Percentiles rank a stretch among this genome's conserved stretches.
Evolutionary conservation across 2,797 vertebrate species (phyloP).

Genomic region (Hippoglossus hippoglossus): DNA sequence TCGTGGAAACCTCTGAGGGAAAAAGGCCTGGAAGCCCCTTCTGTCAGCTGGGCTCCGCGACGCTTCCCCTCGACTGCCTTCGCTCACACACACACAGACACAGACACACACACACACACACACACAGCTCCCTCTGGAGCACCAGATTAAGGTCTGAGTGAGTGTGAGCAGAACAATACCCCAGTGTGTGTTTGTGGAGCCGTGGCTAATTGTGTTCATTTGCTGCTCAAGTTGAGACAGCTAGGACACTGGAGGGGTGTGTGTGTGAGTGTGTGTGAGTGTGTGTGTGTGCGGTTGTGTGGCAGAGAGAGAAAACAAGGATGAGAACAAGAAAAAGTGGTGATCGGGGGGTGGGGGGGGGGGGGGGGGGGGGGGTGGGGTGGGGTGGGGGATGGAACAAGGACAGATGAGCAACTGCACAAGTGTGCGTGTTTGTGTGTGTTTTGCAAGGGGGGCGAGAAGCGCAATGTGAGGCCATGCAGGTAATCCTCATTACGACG

Average conservation of each 20-base stretch:
- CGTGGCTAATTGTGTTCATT: constrained; percentile 89
- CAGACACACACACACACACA: constrained; percentile 46
- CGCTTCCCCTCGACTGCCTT: constrained; percentile 77
- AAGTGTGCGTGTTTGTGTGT: constrained; percentile 42
- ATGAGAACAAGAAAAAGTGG: constrained; percentile 67
- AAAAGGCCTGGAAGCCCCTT: constrained; percentile 80
- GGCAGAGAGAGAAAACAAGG: constrained; percentile 48
- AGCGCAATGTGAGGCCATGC: constrained; percentile 79
- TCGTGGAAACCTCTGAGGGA: constrained; percentile 80
- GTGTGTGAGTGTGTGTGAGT: constrained; percentile 54
- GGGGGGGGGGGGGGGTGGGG: constrained; percentile 35
- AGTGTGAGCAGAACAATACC: constrained; percentile 86
- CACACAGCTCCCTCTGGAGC: constrained; percentile 72
- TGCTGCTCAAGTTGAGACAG: constrained; percentile 86
- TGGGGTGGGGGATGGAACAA: constrained; percentile 49
- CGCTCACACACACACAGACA: constrained; percentile 41
- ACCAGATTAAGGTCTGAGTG: constrained; percentile 83
- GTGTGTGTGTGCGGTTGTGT: constrained; percentile 42
- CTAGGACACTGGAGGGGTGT: constrained; percentile 72
- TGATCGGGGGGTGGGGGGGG: constrained; percentile 23
- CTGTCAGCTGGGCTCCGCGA: constrained; percentile 80
- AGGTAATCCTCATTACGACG: constrained; percentile 82
- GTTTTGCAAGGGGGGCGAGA: constrained; percentile 45
- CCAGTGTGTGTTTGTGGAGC: constrained; percentile 81
- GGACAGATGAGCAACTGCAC: constrained; percentile 62